A percentile compares a stretch with the other conserved stretches of the same genome.
phyloP scores from a whole-genome alignment of 2,113 vertebrate species.

The Hystrix cristata region DNA sequence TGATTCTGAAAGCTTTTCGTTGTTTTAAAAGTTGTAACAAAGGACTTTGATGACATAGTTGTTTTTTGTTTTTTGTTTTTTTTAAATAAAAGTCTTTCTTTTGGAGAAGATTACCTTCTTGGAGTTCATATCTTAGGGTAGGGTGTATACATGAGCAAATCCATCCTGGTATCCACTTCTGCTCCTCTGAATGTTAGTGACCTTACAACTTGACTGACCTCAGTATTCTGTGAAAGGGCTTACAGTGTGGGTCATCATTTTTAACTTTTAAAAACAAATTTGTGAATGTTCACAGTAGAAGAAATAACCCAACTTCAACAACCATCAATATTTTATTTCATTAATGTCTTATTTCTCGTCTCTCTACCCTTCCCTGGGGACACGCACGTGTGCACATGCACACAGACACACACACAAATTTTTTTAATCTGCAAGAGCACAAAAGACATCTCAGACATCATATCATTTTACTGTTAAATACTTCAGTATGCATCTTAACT shows the following conservation, averaged over 20 bases:
- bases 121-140: background rate
- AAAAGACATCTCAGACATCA: slow-evolving; percentile 26
- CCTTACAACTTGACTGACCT: rapidly evolving
- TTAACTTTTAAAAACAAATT: slow-evolving; percentile 47
- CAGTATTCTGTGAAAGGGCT: background rate
- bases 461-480: slow-evolving; percentile 55
- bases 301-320: slow-evolving; percentile 52
- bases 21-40: background rate
- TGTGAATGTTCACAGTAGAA: slow-evolving; percentile 10
- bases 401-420: background rate
- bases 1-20: background rate
- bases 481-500: slow-evolving; percentile 63
- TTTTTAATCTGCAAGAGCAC: slow-evolving; percentile 32
- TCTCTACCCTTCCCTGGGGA: background rate
- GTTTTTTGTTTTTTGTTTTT: background rate
- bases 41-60: background rate
- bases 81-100: slow-evolving; percentile 6
- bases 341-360: slow-evolving; percentile 1
- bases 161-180: background rate
- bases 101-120: too few relatives aligned
- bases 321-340: background rate
- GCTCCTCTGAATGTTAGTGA: background rate
- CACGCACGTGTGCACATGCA: background rate
- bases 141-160: background rate
- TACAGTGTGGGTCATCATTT: background rate